These are phyloP conservation scores for Andrena bucephala DNA, from an alignment of 2,888 invertebrate genomes.

Conservation along the genomic window DNA sequence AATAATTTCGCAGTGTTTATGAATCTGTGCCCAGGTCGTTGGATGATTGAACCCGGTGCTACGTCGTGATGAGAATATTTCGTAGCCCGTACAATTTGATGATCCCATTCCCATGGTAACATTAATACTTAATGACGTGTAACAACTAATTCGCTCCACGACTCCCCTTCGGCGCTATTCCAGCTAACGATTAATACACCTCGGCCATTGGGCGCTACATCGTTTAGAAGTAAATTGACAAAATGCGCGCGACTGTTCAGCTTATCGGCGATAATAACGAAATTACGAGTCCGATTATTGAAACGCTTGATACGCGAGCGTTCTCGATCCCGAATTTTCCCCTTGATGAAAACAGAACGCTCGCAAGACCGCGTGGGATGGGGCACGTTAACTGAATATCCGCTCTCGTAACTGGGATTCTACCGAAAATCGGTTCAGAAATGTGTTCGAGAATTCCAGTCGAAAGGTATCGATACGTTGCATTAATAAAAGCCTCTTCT, in stretches of 20 bases:
- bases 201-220: conserved; percentile 14
- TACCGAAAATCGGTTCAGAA: neutral
- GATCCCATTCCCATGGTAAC: neutral
- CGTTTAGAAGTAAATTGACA: conserved; percentile 10
- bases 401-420: neutral
- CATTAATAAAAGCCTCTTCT: neutral
- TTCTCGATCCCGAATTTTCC: neutral
- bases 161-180: conserved; percentile 36
- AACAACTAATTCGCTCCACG: conserved; percentile 38
- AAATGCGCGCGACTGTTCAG: neutral
- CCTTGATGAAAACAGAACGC: neutral
- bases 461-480: neutral
- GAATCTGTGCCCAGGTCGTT: neutral
- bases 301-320: neutral
- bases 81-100: neutral
- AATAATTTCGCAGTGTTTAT: neutral
- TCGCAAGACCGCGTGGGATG: neutral
- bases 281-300: conserved; percentile 20
- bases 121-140: conserved; percentile 36
- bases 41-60: neutral
- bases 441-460: neutral
- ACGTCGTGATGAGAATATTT: conserved; percentile 5
- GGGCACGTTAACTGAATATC: neutral
- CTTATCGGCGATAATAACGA: neutral
- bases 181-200: conserved; percentile 40